Base-by-base conservation (phyloP, 2,888 invertebrate genomes). In the Ennomos fuscantarius region DNA sequence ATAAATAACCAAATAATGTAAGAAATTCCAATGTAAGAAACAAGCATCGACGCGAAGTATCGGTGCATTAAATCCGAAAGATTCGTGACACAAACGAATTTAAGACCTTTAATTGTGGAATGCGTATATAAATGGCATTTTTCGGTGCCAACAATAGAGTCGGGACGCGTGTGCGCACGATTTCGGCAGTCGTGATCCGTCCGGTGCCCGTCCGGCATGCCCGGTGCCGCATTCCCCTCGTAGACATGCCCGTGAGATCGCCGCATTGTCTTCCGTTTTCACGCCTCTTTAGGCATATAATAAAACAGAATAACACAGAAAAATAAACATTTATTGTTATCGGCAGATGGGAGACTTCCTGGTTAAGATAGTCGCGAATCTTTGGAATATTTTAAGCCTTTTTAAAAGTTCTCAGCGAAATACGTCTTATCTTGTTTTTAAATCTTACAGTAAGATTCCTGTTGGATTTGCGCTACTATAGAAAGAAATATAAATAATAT, bases 241-340 rank as follows among this genome's bases (percentile, higher is more conserved):
- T 86, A 84, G 84, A 82, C 82, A 80, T 86, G 88, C 82, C 84
- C 87, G 87, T 83, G 86, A 79, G 74, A 69, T 68, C 63, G 72
- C 60, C 70, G 72, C 75, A 77, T 86, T 84, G 83, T 83, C 78
- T 84, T 78, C 83, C 65, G 76, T 79, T 79, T 82, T 80, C 81
- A 85, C 80, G 82, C 74, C 66, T 73, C 73, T 70, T 71, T 68
- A 60, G 37, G 15, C 36, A 37, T 43, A n/a, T n/a, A n/a, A n/a
- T n/a, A 36, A 32, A 45, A 33, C 8, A 11, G 48, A 31, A 49
- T 47, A 35, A 57, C 47, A 52, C 41, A 49, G 31, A 39, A 46
- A 15, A 40, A 48, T 6, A 44, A 31, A 41, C 41, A 41, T 36
- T 49, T 44, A 49, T 45, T 2, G 35, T 40, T 40, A 49, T 49